Conservation (phyloP, 2,888 invertebrate genomes). For the Agriopis leucophaearia region DNA sequence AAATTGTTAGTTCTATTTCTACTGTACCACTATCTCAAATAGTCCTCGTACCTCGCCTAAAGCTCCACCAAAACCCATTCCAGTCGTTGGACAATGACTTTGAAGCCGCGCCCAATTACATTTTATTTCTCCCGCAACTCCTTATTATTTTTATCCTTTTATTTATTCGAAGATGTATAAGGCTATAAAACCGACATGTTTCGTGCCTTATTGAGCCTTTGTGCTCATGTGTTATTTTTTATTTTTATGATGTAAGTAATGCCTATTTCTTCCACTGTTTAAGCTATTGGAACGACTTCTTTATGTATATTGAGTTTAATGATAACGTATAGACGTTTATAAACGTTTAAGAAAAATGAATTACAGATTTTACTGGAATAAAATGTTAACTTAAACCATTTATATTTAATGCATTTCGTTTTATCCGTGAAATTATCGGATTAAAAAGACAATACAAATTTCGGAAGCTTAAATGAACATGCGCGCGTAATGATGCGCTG, state of each 20-base stretch:
- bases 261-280: slow-evolving; percentile 11
- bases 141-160: slow-evolving; percentile 83
- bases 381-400: not conserved
- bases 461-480: slow-evolving; percentile 8
- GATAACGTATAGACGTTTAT: not conserved
- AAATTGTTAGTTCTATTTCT: not conserved
- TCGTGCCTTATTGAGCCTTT: slow-evolving; percentile 78
- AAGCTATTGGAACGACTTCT: not conserved
- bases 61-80: slow-evolving; percentile 62
- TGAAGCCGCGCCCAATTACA: slow-evolving; percentile 69
- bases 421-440: slow-evolving; percentile 10
- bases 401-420: not conserved
- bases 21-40: not conserved
- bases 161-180: slow-evolving; percentile 77
- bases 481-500: slow-evolving; percentile 23
- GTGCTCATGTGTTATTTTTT: slow-evolving; percentile 67
- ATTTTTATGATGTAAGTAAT: slow-evolving; percentile 34
- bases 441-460: slow-evolving; percentile 24
- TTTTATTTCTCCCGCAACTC: slow-evolving; percentile 76
- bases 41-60: slow-evolving; percentile 16
- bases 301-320: not conserved
- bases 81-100: slow-evolving; percentile 70
- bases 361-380: not conserved
- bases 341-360: not conserved
- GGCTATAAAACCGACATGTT: slow-evolving; percentile 79